phyloP scores from a whole-genome alignment of 2,797 vertebrate species.

The Malacoraja senta region DNA sequence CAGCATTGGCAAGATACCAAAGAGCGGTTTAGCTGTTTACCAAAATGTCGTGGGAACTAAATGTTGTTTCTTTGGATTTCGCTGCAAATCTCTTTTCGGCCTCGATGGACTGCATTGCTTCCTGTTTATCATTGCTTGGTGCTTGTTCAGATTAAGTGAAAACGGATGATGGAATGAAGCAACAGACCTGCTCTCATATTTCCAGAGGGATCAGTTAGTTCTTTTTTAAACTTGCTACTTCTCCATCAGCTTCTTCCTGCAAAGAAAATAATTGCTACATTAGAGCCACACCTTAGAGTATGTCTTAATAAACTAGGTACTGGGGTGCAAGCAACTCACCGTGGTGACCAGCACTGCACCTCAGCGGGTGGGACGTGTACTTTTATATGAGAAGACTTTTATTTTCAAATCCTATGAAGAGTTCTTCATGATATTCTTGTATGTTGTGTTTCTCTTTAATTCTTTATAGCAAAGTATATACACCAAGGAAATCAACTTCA shows the following conservation, averaged over 20 bases:
- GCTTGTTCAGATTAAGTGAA: not conserved
- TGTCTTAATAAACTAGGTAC: not conserved
- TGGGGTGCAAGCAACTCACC: not conserved
- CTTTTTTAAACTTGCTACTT: not conserved
- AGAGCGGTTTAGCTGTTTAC: not conserved
- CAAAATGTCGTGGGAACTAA: not conserved
- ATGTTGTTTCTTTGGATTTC: not conserved
- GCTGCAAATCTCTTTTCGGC: not conserved
- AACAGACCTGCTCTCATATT: not conserved
- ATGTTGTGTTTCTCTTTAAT: not conserved
- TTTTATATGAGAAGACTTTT: not conserved
- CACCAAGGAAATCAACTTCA: not conserved
- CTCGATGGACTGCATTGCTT: not conserved
- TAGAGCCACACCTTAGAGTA: not conserved
- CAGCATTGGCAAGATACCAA: not conserved
- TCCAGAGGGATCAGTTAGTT: not conserved
- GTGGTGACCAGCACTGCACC: not conserved
- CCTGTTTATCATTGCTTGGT: not conserved
- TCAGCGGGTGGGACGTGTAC: not conserved
- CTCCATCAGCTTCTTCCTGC: not conserved
- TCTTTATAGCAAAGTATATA: not conserved
- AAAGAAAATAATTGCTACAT: not conserved
- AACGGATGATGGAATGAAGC: not conserved
- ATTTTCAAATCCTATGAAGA: not conserved
- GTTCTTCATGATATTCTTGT: not conserved